These are phyloP conservation scores for Lordiphosa andalusiaca DNA, from an alignment of 2,888 invertebrate genomes.

Conservation along the genomic window DNA sequence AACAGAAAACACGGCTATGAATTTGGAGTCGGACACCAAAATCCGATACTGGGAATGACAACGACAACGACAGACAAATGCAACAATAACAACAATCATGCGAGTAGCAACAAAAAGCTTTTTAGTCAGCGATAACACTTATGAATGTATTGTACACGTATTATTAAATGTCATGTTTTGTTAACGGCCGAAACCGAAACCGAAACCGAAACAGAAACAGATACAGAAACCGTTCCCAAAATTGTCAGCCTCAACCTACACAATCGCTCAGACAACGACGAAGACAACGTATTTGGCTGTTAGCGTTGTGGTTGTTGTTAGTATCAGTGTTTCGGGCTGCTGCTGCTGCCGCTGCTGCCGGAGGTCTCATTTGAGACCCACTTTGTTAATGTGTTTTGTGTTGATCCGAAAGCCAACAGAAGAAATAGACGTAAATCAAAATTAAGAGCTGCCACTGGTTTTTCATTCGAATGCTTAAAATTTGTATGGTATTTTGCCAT, in stretches of 20 bases:
- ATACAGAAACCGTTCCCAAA: constrained; percentile 63
- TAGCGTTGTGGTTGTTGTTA: constrained; percentile 33
- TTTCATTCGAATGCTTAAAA: constrained; percentile 12
- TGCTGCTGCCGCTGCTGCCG: constrained; percentile 34
- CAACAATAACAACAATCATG: constrained; percentile 35
- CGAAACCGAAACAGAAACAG: constrained; percentile 34
- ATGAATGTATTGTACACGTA: constrained; percentile 70
- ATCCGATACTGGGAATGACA: constrained; percentile 60
- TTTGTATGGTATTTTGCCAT: not conserved
- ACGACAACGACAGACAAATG: constrained; percentile 57
- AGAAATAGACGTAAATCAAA: constrained; percentile 40
- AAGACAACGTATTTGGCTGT: constrained; percentile 27
- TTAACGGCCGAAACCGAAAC: constrained; percentile 63
- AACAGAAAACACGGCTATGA: constrained; percentile 29
- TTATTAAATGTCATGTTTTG: constrained; percentile 74
- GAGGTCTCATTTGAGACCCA: constrained; percentile 60
- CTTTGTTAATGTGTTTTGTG: constrained; percentile 63
- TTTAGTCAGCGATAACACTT: constrained; percentile 73
- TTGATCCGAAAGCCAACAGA: constrained; percentile 30
- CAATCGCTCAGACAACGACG: constrained; percentile 52
- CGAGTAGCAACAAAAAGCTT: constrained; percentile 70
- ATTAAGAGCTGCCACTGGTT: constrained; percentile 36
- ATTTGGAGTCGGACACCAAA: constrained; percentile 41
- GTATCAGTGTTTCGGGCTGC: constrained; percentile 36
- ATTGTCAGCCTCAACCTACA: constrained; percentile 64